Evolutionary conservation across 1,140 invertebrate species (phyloP).

Genomic region (Phymorhynchus buccinoides): DNA sequence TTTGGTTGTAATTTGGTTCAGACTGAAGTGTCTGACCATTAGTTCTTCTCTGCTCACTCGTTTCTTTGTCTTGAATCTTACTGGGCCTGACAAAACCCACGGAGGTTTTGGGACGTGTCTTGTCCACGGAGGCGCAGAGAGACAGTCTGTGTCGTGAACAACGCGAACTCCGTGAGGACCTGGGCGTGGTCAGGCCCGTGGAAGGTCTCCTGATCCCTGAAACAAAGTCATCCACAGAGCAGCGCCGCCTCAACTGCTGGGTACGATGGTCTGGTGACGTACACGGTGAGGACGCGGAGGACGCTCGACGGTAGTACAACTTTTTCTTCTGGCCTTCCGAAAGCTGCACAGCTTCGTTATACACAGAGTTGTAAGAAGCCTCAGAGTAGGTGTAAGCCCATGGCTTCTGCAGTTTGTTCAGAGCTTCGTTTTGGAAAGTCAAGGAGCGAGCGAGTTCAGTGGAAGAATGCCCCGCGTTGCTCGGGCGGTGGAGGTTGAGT

Average conservation of each 20-base stretch:
- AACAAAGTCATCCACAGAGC: not conserved
- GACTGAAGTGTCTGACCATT: not conserved
- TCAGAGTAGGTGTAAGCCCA: conserved; percentile 30
- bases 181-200: not conserved
- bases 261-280: not conserved
- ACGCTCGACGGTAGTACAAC: not conserved
- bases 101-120: not conserved
- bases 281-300: not conserved
- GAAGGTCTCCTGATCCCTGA: not conserved
- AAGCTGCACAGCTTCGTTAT: conserved; percentile 13
- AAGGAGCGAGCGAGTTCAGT: conserved; percentile 21
- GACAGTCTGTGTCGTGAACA: not conserved
- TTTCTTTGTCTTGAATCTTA: not conserved
- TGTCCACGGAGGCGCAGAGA: not conserved
- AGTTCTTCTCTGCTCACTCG: not conserved
- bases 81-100: not conserved
- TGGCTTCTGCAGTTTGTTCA: conserved; percentile 27
- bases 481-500: not conserved
- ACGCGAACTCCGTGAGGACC: too few species aligned
- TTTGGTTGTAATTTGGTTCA: not conserved
- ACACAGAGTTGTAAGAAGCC: conserved; percentile 21
- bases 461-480: not conserved
- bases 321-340: not conserved
- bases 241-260: not conserved
- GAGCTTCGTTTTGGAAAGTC: conserved; percentile 26